phyloP scores from a whole-genome alignment of 2,797 vertebrate species.

The Eleutherodactylus coqui region DNA sequence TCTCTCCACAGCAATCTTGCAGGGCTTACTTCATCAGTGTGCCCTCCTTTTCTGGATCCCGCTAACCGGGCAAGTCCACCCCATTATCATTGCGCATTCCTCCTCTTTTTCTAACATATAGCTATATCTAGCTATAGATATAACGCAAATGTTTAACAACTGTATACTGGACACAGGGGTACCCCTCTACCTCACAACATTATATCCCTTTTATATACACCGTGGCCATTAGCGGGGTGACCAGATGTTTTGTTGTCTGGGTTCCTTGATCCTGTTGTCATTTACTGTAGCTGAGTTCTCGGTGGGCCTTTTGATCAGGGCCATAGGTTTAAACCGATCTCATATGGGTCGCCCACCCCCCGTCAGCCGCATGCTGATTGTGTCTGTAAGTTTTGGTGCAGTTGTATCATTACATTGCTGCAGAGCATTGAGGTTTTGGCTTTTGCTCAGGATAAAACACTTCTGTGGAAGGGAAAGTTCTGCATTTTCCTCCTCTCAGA shows the following conservation, averaged over 20 bases:
- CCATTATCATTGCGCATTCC: too few species aligned
- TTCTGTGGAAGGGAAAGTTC: background rate
- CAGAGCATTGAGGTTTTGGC: background rate
- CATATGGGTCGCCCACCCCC: background rate
- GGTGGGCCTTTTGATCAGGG: background rate
- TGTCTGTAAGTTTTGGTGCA: background rate
- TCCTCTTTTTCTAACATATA: too few species aligned
- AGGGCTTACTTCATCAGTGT: too few species aligned
- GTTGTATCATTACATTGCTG: background rate
- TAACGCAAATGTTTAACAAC: too few species aligned
- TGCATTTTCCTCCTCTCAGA: background rate
- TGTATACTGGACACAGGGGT: too few species aligned
- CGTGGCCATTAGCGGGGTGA: background rate
- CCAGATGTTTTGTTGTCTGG: background rate
- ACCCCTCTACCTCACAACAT: too few species aligned
- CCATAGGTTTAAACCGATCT: background rate
- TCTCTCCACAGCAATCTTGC: too few species aligned
- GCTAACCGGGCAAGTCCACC: too few species aligned
- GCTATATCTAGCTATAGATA: too few species aligned
- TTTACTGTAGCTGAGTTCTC: background rate
- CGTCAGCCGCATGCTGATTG: too few species aligned
- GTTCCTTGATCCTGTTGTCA: background rate
- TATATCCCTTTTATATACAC: background rate
- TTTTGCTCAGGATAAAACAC: slow-evolving; percentile 16
- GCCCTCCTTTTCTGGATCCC: too few species aligned